Percentiles rank a stretch among this genome's conserved stretches.
phyloP scores from a whole-genome alignment of 2,797 vertebrate species.

The Epinephelus malabaricus region DNA sequence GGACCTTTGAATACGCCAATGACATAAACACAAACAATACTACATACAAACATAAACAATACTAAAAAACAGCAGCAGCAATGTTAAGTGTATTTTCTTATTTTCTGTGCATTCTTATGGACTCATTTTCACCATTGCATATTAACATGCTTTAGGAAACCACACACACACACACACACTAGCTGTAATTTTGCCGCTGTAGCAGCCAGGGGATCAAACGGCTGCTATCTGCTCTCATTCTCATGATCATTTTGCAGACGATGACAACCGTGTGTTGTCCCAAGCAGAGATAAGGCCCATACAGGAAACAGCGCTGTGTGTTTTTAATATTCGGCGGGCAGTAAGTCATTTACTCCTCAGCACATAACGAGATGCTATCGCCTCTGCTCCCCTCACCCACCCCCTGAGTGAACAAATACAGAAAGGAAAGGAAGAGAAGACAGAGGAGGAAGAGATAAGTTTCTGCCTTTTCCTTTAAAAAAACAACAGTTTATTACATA shows the following conservation, averaged over 20 bases:
- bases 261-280: slow-evolving; percentile 71
- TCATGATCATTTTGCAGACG: slow-evolving; percentile 67
- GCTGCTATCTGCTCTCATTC: slow-evolving; percentile 67
- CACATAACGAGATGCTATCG: slow-evolving; percentile 75
- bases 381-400: slow-evolving; percentile 21
- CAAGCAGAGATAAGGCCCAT: slow-evolving; percentile 66
- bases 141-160: background rate
- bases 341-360: slow-evolving; percentile 75
- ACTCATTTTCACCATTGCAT: background rate
- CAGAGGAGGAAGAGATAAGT: background rate
- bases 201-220: slow-evolving; percentile 61
- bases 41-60: too few relatives aligned
- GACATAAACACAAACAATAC: background rate
- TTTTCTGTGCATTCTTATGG: background rate
- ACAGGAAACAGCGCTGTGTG: slow-evolving; percentile 63
- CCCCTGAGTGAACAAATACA: slow-evolving; percentile 51
- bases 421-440: background rate
- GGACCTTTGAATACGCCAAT: background rate
- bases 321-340: slow-evolving; percentile 77
- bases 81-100: background rate
- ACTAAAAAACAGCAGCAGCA: background rate
- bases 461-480: background rate
- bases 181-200: slow-evolving; percentile 21
- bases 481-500: background rate
- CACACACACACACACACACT: too few relatives aligned